Conservation (phyloP, 2,888 invertebrate genomes). For the Drosophila setosimentum region DNA sequence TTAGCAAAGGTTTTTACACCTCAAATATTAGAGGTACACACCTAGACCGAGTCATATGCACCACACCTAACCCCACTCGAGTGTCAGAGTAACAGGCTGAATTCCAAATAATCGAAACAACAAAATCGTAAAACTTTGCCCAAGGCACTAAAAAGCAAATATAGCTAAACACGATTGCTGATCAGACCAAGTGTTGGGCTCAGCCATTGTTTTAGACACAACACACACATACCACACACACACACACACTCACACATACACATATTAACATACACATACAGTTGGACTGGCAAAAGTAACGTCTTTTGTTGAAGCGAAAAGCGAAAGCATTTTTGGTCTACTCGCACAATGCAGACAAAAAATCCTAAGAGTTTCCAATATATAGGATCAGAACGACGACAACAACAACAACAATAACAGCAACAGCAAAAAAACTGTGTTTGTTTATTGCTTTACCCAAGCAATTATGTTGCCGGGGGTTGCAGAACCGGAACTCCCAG, state of each 20-base stretch:
- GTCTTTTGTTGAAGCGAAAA: conserved; percentile 65
- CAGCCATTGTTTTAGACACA: conserved; percentile 46
- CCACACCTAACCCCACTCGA: conserved; percentile 50
- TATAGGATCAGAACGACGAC: conserved; percentile 1
- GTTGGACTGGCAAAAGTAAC: conserved; percentile 66
- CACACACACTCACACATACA: background rate
- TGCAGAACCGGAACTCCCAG: conserved; percentile 38
- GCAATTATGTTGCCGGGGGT: conserved; percentile 72
- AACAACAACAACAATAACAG: background rate
- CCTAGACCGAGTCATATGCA: conserved; percentile 48
- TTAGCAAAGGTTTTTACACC: conserved; percentile 77
- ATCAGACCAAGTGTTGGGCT: conserved; percentile 67
- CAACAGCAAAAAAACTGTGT: conserved; percentile 52
- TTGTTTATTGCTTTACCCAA: conserved; percentile 76
- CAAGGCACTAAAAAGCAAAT: conserved; percentile 52
- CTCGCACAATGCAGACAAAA: conserved; percentile 52
- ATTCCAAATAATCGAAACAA: conserved; percentile 42
- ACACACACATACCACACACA: background rate
- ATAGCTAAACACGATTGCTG: conserved; percentile 66
- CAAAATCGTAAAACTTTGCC: conserved; percentile 46
- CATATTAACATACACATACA: background rate
- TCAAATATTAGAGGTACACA: conserved; percentile 64
- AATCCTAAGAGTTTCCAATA: conserved; percentile 31
- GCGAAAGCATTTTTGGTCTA: conserved; percentile 74
- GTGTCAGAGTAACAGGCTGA: conserved; percentile 23